Evolutionary conservation across 1,140 invertebrate species (phyloP).

Genomic region (Danaus plexippus): DNA sequence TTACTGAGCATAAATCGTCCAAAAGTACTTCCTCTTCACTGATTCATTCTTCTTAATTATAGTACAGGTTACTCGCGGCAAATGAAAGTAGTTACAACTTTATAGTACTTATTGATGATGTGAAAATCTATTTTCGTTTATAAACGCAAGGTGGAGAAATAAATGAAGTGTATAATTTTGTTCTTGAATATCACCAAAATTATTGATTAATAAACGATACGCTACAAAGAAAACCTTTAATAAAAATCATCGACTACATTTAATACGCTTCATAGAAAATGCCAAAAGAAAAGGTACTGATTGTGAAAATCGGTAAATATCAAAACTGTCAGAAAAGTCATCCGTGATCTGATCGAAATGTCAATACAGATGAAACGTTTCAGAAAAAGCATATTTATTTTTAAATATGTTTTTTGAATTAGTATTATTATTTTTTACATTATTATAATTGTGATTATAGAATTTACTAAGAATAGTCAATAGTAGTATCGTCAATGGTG

Average conservation of each 20-base stretch:
- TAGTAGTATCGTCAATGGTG: too few species aligned
- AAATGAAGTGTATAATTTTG: too few species aligned
- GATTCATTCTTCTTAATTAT: slow-evolving; percentile 19
- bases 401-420: too few species aligned
- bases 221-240: background rate
- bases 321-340: slow-evolving; percentile 7
- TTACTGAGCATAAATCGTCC: slow-evolving; percentile 39
- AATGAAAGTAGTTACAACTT: slow-evolving; percentile 14
- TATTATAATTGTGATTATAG: too few species aligned
- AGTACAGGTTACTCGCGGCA: slow-evolving; percentile 4
- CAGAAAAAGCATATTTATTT: too few species aligned
- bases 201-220: background rate
- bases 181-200: slow-evolving; percentile 2
- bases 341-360: slow-evolving; percentile 8
- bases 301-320: slow-evolving; percentile 13
- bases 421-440: too few species aligned
- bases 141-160: too few species aligned
- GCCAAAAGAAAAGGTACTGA: too few species aligned
- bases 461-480: too few species aligned
- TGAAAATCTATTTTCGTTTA: slow-evolving; percentile 18
- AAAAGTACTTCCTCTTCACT: slow-evolving; percentile 21
- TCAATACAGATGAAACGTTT: slow-evolving; percentile 13
- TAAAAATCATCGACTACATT: slow-evolving; percentile 1
- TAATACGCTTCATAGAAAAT: too few species aligned
- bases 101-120: slow-evolving; percentile 12